A percentile compares a stretch with the other conserved stretches of the same genome.
Conservation (phyloP, 1,140 invertebrate species). For the Mamestra configurata region DNA sequence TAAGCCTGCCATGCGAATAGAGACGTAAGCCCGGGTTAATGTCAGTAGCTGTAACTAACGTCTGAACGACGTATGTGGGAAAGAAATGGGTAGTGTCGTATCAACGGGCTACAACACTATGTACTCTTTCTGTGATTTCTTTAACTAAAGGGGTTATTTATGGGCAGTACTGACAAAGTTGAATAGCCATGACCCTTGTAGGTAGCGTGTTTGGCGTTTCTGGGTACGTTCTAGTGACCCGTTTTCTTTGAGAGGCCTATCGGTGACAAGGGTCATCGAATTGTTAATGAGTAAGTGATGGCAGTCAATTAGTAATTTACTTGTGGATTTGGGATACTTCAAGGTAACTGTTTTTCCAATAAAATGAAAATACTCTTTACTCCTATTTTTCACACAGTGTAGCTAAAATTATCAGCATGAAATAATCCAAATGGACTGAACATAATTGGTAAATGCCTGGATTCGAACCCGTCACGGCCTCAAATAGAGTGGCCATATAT, state of each 20-base stretch:
- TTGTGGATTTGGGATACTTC: neutral
- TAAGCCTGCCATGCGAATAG: slow-evolving; percentile 37
- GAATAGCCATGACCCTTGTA: neutral
- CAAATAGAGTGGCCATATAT: no score
- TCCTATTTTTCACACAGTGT: no score
- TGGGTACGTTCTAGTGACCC: neutral
- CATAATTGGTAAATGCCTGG: no score
- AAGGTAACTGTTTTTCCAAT: no score
- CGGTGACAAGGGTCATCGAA: neutral
- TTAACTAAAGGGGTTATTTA: neutral
- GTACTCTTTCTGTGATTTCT: slow-evolving; percentile 21
- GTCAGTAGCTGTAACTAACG: slow-evolving; percentile 18
- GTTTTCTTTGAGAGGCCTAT: neutral
- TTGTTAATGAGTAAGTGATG: neutral
- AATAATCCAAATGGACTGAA: no score
- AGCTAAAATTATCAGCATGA: no score
- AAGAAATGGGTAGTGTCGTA: slow-evolving; percentile 10
- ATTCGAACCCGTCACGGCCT: no score
- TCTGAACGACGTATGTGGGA: slow-evolving; percentile 6
- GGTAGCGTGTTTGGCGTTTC: no score
- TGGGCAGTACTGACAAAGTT: neutral
- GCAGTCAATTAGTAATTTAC: no score
- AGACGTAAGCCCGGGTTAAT: slow-evolving; percentile 36
- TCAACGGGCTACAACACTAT: neutral
- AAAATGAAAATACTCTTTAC: no score